A percentile compares a stretch with the other conserved stretches of the same genome.
These are phyloP conservation scores for Latrodectus geometricus DNA, from an alignment of 1,140 invertebrate species.

Conservation along the genomic window DNA sequence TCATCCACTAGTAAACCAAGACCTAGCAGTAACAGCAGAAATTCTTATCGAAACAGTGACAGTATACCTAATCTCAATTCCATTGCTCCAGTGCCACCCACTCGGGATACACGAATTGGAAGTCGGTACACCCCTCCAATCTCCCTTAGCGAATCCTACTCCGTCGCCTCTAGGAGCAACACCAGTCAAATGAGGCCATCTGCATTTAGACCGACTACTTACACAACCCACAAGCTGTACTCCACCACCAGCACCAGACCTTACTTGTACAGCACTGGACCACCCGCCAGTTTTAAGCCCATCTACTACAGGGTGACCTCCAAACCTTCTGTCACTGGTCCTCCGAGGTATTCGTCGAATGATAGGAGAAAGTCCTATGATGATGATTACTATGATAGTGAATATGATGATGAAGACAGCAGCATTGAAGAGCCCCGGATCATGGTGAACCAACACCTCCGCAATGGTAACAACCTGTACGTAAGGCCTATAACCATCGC, in stretches of 20 bases:
- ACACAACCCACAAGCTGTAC: not conserved
- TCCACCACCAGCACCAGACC: conserved; percentile 21
- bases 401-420: conserved; percentile 39
- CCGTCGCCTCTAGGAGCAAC: conserved; percentile 13
- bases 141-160: conserved; percentile 32
- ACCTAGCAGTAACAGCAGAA: not conserved
- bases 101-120: conserved; percentile 6
- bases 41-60: conserved; percentile 1
- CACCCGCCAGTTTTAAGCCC: conserved; percentile 47
- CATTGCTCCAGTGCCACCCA: conserved; percentile 22
- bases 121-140: conserved; percentile 44
- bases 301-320: conserved; percentile 35
- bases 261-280: conserved; percentile 50
- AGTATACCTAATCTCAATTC: conserved; percentile 38
- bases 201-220: conserved; percentile 17
- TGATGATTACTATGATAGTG: conserved; percentile 36
- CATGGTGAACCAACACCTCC: conserved; percentile 52
- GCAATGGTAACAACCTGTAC: conserved; percentile 39
- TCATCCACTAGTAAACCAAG: conserved; percentile 22
- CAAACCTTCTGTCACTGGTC: not conserved
- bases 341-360: not conserved
- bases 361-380: conserved; percentile 19
- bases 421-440: conserved; percentile 33
- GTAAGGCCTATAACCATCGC: conserved; percentile 29
- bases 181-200: not conserved